These are phyloP conservation scores for Idaea straminata DNA, from an alignment of 2,888 invertebrate genomes.

Conservation along the genomic window DNA sequence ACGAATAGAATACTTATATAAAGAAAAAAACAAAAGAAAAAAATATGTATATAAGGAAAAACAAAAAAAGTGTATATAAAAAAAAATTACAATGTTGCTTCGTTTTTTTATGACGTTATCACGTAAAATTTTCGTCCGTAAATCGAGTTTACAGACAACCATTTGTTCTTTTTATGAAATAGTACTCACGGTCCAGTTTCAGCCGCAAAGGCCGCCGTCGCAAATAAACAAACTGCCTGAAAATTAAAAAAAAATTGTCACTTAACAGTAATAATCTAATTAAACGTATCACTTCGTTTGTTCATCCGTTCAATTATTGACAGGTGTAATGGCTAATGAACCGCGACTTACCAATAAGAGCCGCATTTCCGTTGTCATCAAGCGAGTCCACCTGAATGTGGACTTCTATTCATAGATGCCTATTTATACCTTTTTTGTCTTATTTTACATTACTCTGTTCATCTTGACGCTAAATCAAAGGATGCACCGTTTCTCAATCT, in stretches of 20 bases:
- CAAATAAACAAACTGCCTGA: constrained; percentile 56
- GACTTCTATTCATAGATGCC: constrained; percentile 53
- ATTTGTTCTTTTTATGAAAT: background rate
- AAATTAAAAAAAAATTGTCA: constrained; percentile 25
- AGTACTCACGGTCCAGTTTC: constrained; percentile 43
- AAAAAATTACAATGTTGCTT: too few relatives aligned
- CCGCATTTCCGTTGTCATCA: constrained; percentile 66
- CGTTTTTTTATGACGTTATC: too few relatives aligned
- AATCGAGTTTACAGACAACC: too few relatives aligned
- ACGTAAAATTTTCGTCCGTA: too few relatives aligned
- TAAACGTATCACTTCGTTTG: constrained; percentile 5
- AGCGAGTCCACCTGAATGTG: constrained; percentile 64
- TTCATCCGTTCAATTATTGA: constrained; percentile 4
- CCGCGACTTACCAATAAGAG: constrained; percentile 58
- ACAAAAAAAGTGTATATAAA: too few relatives aligned
- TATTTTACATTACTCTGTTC: constrained; percentile 61
- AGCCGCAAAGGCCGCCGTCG: constrained; percentile 60
- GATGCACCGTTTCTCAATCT: constrained; percentile 62
- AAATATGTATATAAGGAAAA: too few relatives aligned
- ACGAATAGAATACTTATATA: too few relatives aligned
- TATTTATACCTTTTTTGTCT: constrained; percentile 75
- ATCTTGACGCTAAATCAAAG: constrained; percentile 56
- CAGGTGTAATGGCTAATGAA: constrained; percentile 8
- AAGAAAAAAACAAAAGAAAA: too few relatives aligned
- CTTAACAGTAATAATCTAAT: background rate